Conservation (phyloP, 2,113 vertebrate species). For the Uria aalge region DNA sequence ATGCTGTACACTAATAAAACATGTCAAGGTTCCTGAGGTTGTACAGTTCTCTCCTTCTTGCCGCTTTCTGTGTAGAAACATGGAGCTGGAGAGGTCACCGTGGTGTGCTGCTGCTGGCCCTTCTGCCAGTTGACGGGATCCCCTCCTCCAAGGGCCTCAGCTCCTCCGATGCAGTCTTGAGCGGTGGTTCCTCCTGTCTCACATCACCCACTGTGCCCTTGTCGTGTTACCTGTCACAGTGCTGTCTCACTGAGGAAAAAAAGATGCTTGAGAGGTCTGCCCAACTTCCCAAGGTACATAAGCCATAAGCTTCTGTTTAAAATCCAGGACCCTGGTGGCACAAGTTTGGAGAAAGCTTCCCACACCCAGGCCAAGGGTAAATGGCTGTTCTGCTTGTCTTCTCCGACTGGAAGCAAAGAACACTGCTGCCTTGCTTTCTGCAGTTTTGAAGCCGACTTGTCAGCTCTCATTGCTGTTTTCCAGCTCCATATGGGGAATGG, state of each 20-base stretch:
- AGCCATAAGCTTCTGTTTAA: background rate
- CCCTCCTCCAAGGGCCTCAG: background rate
- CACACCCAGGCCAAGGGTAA: background rate
- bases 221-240: background rate
- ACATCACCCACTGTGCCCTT: background rate
- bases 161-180: background rate
- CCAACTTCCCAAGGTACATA: background rate
- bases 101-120: background rate
- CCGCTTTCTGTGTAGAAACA: background rate
- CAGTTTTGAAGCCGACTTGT: constrained; percentile 9
- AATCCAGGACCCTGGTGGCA: background rate
- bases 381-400: background rate
- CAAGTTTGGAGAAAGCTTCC: background rate
- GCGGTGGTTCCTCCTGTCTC: background rate
- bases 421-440: background rate
- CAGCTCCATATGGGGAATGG: background rate
- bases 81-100: background rate
- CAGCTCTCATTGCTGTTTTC: background rate
- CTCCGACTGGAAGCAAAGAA: background rate
- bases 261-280: background rate
- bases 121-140: background rate
- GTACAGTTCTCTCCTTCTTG: background rate
- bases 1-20: background rate
- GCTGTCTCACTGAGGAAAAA: background rate
- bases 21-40: background rate